These are phyloP conservation scores for Drosophila nasuta DNA, from an alignment of 1,140 invertebrate species.

Conservation along the genomic window DNA sequence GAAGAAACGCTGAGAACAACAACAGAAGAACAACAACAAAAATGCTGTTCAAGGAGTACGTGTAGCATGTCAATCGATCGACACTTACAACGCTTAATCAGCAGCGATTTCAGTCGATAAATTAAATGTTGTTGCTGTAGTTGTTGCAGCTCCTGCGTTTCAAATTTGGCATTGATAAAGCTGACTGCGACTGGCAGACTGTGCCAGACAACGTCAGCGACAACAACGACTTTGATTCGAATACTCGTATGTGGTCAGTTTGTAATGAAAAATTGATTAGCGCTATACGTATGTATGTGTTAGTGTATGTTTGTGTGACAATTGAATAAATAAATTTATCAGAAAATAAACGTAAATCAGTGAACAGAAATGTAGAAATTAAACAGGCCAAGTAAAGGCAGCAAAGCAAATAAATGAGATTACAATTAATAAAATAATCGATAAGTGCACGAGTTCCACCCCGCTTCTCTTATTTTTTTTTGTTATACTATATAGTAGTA, in stretches of 20 bases:
- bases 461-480: neutral
- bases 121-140: conserved; percentile 36
- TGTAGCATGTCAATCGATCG: conserved; percentile 24
- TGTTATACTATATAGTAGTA: neutral
- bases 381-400: conserved; percentile 40
- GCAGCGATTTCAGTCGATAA: conserved; percentile 48
- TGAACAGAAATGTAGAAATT: conserved; percentile 55
- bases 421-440: conserved; percentile 83
- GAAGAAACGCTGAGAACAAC: conserved; percentile 5
- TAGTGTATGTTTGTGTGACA: conserved; percentile 6
- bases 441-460: conserved; percentile 61
- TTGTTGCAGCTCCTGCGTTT: conserved; percentile 4
- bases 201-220: conserved; percentile 42
- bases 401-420: conserved; percentile 76
- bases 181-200: conserved; percentile 55
- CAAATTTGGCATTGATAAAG: conserved; percentile 78
- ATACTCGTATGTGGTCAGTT: conserved; percentile 55
- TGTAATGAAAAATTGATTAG: conserved; percentile 83
- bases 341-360: conserved; percentile 79
- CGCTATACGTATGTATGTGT: conserved; percentile 24
- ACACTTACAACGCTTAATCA: conserved; percentile 61
- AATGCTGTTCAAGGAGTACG: conserved; percentile 22
- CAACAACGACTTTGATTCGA: conserved; percentile 42
- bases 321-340: conserved; percentile 78
- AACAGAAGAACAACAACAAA: neutral